These are phyloP conservation scores for Nothocercus julius DNA, from an alignment of 2,113 vertebrate genomes.

Conservation along the genomic window DNA sequence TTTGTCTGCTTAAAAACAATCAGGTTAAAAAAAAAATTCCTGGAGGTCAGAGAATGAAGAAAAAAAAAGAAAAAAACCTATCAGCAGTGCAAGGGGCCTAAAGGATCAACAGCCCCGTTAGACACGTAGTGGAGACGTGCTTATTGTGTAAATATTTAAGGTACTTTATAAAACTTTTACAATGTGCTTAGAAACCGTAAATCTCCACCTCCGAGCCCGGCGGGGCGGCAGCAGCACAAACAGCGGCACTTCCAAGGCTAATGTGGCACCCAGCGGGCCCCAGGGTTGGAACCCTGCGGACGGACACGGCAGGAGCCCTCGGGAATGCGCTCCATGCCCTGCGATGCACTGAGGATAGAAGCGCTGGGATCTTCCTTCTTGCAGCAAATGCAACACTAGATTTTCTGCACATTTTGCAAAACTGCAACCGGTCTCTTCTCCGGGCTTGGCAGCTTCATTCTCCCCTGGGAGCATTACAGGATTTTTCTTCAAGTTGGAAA, in stretches of 20 bases:
- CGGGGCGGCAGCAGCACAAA: background rate
- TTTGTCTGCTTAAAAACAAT: constrained; percentile 63
- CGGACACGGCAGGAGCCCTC: background rate
- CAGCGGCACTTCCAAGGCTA: constrained; percentile 14
- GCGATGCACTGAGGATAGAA: background rate
- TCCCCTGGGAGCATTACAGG: background rate
- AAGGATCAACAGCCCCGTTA: constrained; percentile 43
- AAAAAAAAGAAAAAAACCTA: too few relatives aligned
- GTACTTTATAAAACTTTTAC: constrained; percentile 61
- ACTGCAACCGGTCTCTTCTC: background rate
- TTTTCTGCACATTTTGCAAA: background rate
- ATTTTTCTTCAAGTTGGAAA: background rate
- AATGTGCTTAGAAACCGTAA: constrained; percentile 55
- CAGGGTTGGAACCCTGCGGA: background rate
- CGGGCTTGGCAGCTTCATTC: background rate
- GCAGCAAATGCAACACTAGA: background rate
- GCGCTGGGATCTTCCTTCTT: background rate
- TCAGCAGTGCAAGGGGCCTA: background rate
- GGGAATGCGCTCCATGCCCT: background rate
- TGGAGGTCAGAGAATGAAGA: constrained; percentile 46
- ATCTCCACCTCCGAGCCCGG: background rate
- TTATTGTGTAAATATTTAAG: constrained; percentile 71
- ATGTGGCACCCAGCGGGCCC: background rate
- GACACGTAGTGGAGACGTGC: constrained; percentile 36
- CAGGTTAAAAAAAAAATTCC: constrained; percentile 37